These are phyloP conservation scores for Nephrotoma appendiculata DNA, from an alignment of 2,888 invertebrate genomes.

Conservation along the genomic window DNA sequence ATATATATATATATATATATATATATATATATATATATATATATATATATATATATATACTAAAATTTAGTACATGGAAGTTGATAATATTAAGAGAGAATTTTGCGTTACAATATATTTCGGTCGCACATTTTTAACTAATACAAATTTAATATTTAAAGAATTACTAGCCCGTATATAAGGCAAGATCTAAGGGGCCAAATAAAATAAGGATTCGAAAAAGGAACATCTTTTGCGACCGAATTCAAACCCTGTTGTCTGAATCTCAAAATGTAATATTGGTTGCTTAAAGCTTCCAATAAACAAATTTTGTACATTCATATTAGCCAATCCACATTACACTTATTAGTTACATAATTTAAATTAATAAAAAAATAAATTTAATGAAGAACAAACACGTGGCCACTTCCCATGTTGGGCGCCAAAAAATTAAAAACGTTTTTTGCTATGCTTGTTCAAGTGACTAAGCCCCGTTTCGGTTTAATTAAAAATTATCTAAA, in stretches of 20 bases:
- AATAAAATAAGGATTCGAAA: background rate
- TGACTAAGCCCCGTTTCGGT: background rate
- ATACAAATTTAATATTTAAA: background rate
- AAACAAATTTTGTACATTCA: background rate
- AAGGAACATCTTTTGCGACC: too few species aligned
- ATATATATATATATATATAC: too few species aligned
- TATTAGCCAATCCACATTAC: background rate
- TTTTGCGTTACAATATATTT: background rate
- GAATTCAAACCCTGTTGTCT: too few species aligned
- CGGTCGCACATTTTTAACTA: background rate
- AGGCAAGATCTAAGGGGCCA: background rate
- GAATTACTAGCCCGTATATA: background rate
- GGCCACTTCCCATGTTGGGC: background rate
- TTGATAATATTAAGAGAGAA: background rate
- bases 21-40: too few species aligned
- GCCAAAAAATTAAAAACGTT: background rate
- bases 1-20: too few species aligned
- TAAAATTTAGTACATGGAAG: background rate
- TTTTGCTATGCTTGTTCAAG: background rate
- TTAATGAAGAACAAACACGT: background rate
- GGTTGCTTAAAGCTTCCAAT: background rate
- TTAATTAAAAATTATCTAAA: background rate
- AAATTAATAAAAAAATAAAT: background rate
- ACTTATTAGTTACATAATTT: background rate
- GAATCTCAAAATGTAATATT: too few species aligned